A percentile compares a stretch with the other conserved stretches of the same genome.
Evolutionary conservation across 1,140 invertebrate species (phyloP).

Genomic region (Cydia splendana): DNA sequence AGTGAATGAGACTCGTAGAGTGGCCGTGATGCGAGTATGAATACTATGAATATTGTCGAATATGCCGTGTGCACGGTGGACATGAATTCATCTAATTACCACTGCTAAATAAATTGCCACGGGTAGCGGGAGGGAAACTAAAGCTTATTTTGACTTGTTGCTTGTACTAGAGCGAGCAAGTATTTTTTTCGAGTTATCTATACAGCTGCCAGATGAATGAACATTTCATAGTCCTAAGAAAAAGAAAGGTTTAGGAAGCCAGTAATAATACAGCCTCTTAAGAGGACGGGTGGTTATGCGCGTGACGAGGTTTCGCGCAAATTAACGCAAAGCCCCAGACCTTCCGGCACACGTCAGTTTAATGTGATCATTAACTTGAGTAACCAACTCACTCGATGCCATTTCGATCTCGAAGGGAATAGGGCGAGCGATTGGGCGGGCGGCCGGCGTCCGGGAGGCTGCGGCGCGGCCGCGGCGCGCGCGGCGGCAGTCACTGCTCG

Average conservation of each 20-base stretch:
- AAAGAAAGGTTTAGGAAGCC: neutral
- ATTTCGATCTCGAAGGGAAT: constrained; percentile 43
- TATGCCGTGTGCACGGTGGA: neutral
- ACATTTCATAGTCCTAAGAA: neutral
- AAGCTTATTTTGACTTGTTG: neutral
- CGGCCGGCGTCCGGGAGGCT: constrained; percentile 53
- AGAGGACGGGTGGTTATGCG: neutral
- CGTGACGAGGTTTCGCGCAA: neutral
- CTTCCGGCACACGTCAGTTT: constrained; percentile 4
- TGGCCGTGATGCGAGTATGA: too few species aligned
- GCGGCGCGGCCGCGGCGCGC: constrained; percentile 50
- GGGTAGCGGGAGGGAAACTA: neutral
- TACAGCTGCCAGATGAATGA: neutral
- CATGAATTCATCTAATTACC: too few species aligned
- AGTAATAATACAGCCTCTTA: neutral
- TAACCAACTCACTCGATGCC: constrained; percentile 7
- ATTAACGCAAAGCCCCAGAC: neutral
- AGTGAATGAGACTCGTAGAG: too few species aligned
- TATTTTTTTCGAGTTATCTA: neutral
- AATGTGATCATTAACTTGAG: constrained; percentile 1
- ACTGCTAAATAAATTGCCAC: neutral
- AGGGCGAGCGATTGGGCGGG: constrained; percentile 53
- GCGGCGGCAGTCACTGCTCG: constrained; percentile 56
- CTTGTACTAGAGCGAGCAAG: neutral
- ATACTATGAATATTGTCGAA: neutral